Evolutionary conservation across 2,888 invertebrate species (phyloP), one percentile per base, ranked within the genome.

Genomic region (Oxytorus armatus): DNA sequence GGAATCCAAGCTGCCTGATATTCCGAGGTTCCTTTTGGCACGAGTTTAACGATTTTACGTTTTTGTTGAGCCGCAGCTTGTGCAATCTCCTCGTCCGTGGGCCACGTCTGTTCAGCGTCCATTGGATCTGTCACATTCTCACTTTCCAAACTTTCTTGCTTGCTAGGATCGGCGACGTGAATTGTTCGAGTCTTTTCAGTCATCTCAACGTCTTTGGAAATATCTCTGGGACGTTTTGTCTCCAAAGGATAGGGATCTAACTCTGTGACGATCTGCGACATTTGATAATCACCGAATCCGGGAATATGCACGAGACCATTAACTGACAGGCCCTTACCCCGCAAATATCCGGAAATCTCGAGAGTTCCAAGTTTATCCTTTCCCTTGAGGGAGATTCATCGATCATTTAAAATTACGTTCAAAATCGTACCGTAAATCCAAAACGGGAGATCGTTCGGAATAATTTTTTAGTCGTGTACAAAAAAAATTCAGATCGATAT

Each of bases 51-150:
- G 4, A 95, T 93, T 90, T 95, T 96, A 83, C 93, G 94, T 65
- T 93, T 94, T 44, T 92, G 93, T 90, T 92, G 86, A 77, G 93
- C 92, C 88, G 95, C 95, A 11, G 97, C 96, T 85, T 95, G 94
- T 82, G 94, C 94, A 81, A 98, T 94, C 92, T 98, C 98, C 88
- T 98, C 97, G 83, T 96, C 96, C 14, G 98, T 98, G 0, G 99
- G 98, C 98, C 98, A 98, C 0, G 98, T 98, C 92, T 99, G 99
- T 90, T 99, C 99, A 0, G 96, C 97, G 90, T 98, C 97, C 97
- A 98, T 96, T 4, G 96, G 96, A 93, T 98, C 97, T 0, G 96
- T 96, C 68, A 95, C 92, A 92, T 97, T 96, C 93, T 98, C 98
- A 25, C 94, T 93, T 76, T 95, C 94, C 44, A 98, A 93, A 68